phyloP scores from a whole-genome alignment of 2,797 vertebrate species.

The Malurus leucopterus region DNA sequence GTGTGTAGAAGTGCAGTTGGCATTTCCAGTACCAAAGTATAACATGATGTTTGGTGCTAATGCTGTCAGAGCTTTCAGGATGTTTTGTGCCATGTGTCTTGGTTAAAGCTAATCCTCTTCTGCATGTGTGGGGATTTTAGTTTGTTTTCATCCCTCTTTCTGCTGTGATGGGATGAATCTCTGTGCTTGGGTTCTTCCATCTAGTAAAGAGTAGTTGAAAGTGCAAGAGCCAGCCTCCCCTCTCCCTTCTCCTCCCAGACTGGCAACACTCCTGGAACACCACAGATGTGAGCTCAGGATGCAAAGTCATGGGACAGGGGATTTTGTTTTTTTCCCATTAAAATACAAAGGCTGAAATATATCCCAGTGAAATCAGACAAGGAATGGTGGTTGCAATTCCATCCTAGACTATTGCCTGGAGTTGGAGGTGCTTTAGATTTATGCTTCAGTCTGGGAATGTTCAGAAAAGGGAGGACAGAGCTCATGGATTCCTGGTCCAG shows the following conservation, averaged over 20 bases:
- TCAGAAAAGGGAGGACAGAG: not conserved
- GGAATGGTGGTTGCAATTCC: not conserved
- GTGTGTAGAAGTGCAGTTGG: not conserved
- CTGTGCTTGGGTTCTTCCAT: not conserved
- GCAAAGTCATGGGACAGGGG: not conserved
- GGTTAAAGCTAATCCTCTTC: not conserved
- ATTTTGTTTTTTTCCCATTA: not conserved
- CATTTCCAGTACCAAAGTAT: not conserved
- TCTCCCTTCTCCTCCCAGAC: not conserved
- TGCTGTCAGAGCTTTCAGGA: not conserved
- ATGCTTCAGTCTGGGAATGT: not conserved
- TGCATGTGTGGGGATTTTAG: not conserved
- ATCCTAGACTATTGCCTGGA: not conserved
- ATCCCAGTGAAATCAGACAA: not conserved
- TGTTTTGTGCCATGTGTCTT: not conserved
- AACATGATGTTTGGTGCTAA: not conserved
- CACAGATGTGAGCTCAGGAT: not conserved
- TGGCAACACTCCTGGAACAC: not conserved
- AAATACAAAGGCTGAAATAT: not conserved
- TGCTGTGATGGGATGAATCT: not conserved
- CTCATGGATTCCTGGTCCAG: not conserved
- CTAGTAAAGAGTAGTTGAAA: not conserved
- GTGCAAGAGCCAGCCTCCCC: not conserved
- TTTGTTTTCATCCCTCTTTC: not conserved
- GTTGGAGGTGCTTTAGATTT: not conserved